Conservation (phyloP, 2,113 vertebrate species). For the Menidia beryllina region DNA sequence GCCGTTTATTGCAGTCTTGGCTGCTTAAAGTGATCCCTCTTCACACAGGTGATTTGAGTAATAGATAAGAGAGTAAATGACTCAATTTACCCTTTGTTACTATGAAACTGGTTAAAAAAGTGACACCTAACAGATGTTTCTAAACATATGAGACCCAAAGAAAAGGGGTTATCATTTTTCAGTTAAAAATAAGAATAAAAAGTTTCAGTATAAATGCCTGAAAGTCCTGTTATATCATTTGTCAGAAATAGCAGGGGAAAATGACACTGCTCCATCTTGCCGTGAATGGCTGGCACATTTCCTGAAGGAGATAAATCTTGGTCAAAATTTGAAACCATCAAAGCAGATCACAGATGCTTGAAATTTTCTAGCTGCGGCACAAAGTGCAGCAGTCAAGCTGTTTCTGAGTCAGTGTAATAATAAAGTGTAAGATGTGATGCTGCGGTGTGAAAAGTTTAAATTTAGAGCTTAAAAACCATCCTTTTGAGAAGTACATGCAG, state of each 20-base stretch:
- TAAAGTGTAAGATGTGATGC: slow-evolving; percentile 44
- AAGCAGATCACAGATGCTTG: slow-evolving; percentile 47
- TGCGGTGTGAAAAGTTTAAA: slow-evolving; percentile 46
- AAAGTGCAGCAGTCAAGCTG: slow-evolving; percentile 31
- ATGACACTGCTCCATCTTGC: background rate
- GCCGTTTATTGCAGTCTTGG: background rate
- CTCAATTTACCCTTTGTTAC: no score
- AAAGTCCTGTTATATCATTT: background rate
- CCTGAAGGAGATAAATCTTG: slow-evolving; percentile 25
- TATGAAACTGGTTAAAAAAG: no score
- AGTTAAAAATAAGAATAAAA: no score
- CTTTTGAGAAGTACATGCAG: slow-evolving; percentile 4
- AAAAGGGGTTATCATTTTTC: no score
- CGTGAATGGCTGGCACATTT: slow-evolving; percentile 31
- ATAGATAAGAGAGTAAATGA: background rate
- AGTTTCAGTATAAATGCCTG: background rate
- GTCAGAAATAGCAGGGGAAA: background rate
- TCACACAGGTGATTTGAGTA: background rate
- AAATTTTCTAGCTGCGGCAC: slow-evolving; percentile 53
- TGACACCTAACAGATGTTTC: no score
- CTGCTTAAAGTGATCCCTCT: background rate
- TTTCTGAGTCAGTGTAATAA: slow-evolving; percentile 55
- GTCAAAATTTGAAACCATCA: slow-evolving; percentile 30
- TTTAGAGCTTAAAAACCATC: slow-evolving; percentile 13
- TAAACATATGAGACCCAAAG: no score